These are phyloP conservation scores for Drosophila cyrtoloma DNA, from an alignment of 2,888 invertebrate species.

Conservation along the genomic window DNA sequence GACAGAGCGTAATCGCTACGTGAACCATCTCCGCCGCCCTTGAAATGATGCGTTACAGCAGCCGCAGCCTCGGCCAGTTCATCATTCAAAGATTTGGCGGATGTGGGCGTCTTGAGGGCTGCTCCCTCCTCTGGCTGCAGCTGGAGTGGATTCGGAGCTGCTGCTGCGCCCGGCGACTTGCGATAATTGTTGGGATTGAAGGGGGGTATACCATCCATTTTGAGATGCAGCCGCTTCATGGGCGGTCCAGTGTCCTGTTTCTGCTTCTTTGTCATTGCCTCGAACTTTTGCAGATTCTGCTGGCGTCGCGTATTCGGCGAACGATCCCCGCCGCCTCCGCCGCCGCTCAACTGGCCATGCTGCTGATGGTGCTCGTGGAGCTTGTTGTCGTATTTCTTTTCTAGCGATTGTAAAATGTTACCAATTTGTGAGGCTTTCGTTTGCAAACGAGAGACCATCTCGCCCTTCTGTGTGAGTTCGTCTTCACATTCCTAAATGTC, in stretches of 20 bases:
- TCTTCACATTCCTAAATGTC: slow-evolving; percentile 94
- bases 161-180: slow-evolving; percentile 85
- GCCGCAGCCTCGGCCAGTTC: slow-evolving; percentile 72
- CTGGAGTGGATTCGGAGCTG: slow-evolving; percentile 63
- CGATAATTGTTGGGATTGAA: slow-evolving; percentile 86
- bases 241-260: slow-evolving; percentile 84
- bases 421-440: slow-evolving; percentile 98
- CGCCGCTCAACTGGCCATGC: slow-evolving; percentile 84
- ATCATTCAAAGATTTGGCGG: slow-evolving; percentile 78
- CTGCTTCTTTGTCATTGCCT: slow-evolving; percentile 83
- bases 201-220: slow-evolving; percentile 85
- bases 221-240: slow-evolving; percentile 84
- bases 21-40: slow-evolving; percentile 64
- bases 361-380: slow-evolving; percentile 89
- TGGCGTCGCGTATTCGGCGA: slow-evolving; percentile 83
- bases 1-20: slow-evolving; percentile 71
- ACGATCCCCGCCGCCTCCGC: slow-evolving; percentile 81
- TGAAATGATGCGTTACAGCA: slow-evolving; percentile 64
- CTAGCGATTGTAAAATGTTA: slow-evolving; percentile 95
- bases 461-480: slow-evolving; percentile 97
- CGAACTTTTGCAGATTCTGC: slow-evolving; percentile 84
- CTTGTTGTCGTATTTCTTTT: slow-evolving; percentile 87
- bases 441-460: slow-evolving; percentile 97
- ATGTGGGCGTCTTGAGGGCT: slow-evolving; percentile 85
- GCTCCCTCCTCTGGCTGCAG: slow-evolving; percentile 30